phyloP scores from a whole-genome alignment of 2,797 vertebrate genomes.

The Notamacropus eugenii region DNA sequence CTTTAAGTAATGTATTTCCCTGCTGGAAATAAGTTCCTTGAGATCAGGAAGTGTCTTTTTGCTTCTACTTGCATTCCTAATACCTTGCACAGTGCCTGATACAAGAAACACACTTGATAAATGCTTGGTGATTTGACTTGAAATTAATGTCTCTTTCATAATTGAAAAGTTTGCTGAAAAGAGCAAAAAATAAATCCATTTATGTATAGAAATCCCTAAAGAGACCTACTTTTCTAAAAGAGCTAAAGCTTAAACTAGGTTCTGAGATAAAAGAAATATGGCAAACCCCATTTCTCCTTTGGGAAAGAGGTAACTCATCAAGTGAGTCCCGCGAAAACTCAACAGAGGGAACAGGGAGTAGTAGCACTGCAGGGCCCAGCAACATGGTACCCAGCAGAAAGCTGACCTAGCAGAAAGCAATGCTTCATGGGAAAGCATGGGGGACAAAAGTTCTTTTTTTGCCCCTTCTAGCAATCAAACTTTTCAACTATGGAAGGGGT shows the following conservation, averaged over 20 bases:
- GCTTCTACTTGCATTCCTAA: neutral
- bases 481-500: neutral
- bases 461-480: neutral
- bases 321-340: neutral
- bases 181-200: neutral
- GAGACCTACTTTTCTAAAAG: neutral
- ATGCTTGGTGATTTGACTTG: neutral
- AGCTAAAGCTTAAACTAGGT: neutral
- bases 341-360: too few species aligned
- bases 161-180: neutral
- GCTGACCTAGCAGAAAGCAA: neutral
- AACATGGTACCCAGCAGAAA: neutral
- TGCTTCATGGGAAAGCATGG: neutral
- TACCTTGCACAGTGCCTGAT: neutral
- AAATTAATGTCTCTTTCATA: neutral
- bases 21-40: neutral
- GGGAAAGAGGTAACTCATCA: neutral
- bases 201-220: neutral
- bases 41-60: neutral
- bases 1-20: neutral
- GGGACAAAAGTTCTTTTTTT: neutral
- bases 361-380: neutral
- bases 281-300: neutral
- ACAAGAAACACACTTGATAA: neutral
- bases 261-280: neutral